Percentiles rank a stretch among this genome's conserved stretches.
Evolutionary conservation across 2,797 vertebrate species (phyloP).

Genomic region (Megaceryle alcyon): DNA sequence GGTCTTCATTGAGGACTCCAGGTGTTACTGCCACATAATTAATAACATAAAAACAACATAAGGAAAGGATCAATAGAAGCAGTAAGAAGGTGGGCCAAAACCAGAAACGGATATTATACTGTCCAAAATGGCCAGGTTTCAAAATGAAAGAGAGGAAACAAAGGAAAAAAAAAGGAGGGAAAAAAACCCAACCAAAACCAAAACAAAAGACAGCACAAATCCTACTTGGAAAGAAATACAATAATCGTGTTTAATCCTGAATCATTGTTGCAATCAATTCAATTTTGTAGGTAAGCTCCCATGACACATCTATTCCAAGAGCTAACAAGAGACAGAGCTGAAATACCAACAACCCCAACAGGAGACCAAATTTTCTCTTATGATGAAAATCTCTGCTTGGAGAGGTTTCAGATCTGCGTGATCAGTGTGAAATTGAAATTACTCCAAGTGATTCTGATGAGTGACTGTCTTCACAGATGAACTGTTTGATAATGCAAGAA

Average conservation of each 20-base stretch:
- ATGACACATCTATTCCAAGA: slow-evolving; percentile 10
- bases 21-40: not conserved
- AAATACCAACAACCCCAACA: slow-evolving; percentile 33
- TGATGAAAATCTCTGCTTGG: slow-evolving; percentile 59
- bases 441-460: slow-evolving; percentile 55
- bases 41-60: not conserved
- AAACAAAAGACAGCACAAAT: not conserved
- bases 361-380: slow-evolving; percentile 35
- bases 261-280: slow-evolving; percentile 52
- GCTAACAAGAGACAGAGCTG: slow-evolving; percentile 17
- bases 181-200: too few relatives aligned
- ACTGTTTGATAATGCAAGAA: slow-evolving; percentile 25
- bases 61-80: not conserved
- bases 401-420: slow-evolving; percentile 11
- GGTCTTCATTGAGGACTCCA: not conserved
- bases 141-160: not conserved
- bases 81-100: not conserved
- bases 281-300: slow-evolving; percentile 50
- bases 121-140: not conserved
- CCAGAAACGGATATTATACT: not conserved
- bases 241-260: slow-evolving; percentile 49
- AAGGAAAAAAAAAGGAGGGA: too few relatives aligned
- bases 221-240: not conserved
- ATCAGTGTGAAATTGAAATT: slow-evolving; percentile 69
- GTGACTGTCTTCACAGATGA: slow-evolving; percentile 6